Conservation (phyloP, 1,140 invertebrate species). For the Dicyema japonicum region DNA sequence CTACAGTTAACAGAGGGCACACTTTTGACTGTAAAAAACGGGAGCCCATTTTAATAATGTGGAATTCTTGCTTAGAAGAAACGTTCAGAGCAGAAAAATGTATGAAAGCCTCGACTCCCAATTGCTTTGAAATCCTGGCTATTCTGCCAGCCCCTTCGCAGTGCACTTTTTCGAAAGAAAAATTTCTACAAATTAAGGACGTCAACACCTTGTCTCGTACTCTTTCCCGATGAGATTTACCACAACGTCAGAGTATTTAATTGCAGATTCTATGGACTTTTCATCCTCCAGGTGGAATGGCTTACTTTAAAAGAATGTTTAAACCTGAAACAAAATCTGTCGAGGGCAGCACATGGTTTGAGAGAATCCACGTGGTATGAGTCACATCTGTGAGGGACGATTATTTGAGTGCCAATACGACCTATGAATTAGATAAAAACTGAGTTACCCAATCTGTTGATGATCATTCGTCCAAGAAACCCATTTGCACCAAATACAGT, state of each 20-base stretch:
- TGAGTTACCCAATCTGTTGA: slow-evolving; percentile 46
- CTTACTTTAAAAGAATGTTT: slow-evolving; percentile 10
- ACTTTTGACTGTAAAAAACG: slow-evolving; percentile 15
- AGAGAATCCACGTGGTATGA: slow-evolving; percentile 36
- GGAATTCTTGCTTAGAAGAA: slow-evolving; percentile 9
- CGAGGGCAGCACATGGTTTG: slow-evolving; percentile 59
- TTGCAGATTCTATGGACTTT: slow-evolving; percentile 43
- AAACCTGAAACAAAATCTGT: slow-evolving; percentile 41
- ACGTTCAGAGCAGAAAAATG: slow-evolving; percentile 23
- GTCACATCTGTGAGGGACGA: slow-evolving; percentile 62
- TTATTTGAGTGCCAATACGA: slow-evolving; percentile 33
- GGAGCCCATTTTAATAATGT: slow-evolving; percentile 9
- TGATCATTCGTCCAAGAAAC: slow-evolving; percentile 46
- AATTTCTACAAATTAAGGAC: slow-evolving; percentile 10
- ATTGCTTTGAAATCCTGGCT: slow-evolving; percentile 18
- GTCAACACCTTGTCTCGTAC: slow-evolving; percentile 39
- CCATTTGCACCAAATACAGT: slow-evolving; percentile 77
- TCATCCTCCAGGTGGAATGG: slow-evolving; percentile 53
- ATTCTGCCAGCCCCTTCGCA: slow-evolving; percentile 14
- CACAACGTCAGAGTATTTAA: slow-evolving; percentile 82
- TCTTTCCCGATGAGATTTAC: slow-evolving; percentile 67
- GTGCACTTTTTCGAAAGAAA: slow-evolving; percentile 12
- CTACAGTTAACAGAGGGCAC: slow-evolving; percentile 2
- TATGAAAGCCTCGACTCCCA: slow-evolving; percentile 21
- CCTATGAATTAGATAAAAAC: slow-evolving; percentile 10